Conservation (phyloP, 2,113 vertebrate genomes). For the Hassar affinis region DNA sequence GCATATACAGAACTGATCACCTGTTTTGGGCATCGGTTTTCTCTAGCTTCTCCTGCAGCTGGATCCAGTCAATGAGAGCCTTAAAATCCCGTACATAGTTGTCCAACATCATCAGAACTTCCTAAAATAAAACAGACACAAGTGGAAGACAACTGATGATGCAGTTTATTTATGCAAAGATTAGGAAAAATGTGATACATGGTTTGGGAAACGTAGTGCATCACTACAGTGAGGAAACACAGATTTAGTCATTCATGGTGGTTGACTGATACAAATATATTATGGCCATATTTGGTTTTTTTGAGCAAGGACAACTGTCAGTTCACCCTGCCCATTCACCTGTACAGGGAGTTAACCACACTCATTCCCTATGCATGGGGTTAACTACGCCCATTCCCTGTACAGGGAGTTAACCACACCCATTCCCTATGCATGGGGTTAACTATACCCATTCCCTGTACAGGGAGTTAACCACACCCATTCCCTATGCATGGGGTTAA, state of each 20-base stretch:
- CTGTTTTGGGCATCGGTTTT: conserved; percentile 98
- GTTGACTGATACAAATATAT: neutral
- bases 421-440: too few relatives aligned
- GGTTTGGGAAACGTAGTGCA: neutral
- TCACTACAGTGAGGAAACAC: neutral
- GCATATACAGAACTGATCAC: conserved; percentile 63
- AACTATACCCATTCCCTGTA: too few relatives aligned
- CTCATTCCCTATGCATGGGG: too few relatives aligned
- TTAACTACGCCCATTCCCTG: too few relatives aligned
- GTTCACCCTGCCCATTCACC: too few relatives aligned
- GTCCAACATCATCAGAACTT: conserved; percentile 98
- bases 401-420: too few relatives aligned
- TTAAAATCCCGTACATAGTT: conserved; percentile 99
- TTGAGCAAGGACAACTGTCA: neutral
- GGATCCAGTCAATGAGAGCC: conserved; percentile 98
- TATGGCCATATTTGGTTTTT: neutral
- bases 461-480: too few relatives aligned
- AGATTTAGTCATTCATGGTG: neutral
- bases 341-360: too few relatives aligned
- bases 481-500: too few relatives aligned
- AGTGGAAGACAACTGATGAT: neutral
- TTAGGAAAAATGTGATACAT: neutral
- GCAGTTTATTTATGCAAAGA: neutral
- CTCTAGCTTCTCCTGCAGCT: conserved; percentile 97
- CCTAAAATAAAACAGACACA: conserved; percentile 68